Conservation (phyloP, 2,888 invertebrate genomes). For the Spatulosminthurus flaviceps region DNA sequence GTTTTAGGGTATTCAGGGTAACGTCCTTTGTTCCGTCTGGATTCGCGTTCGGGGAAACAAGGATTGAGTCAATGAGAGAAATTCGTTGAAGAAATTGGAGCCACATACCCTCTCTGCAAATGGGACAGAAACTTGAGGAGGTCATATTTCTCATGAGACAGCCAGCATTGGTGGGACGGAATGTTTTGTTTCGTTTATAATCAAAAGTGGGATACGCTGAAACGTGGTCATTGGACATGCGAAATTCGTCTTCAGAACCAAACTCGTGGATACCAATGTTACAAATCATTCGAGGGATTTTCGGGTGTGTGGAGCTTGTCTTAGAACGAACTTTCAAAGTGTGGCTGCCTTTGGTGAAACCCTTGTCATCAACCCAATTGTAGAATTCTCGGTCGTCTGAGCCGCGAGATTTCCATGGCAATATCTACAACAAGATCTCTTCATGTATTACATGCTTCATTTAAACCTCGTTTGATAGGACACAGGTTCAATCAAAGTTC, state of each 20-base stretch:
- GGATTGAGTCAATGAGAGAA: conserved; percentile 58
- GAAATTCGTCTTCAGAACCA: conserved; percentile 49
- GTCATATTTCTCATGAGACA: conserved; percentile 61
- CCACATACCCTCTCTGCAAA: conserved; percentile 62
- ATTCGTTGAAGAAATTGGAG: conserved; percentile 55
- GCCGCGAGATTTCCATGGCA: conserved; percentile 53
- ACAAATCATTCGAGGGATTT: conserved; percentile 48
- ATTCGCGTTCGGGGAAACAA: conserved; percentile 10
- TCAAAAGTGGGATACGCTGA: conserved; percentile 53
- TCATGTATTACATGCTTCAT: too few relatives aligned
- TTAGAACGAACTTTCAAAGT: conserved; percentile 48
- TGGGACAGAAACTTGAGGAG: conserved; percentile 52
- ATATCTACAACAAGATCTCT: conserved; percentile 22
- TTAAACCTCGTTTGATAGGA: too few relatives aligned
- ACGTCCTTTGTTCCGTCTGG: conserved; percentile 46
- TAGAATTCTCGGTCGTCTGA: conserved; percentile 55
- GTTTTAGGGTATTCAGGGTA: conserved; percentile 52
- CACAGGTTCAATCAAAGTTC: too few relatives aligned
- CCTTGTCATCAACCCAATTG: conserved; percentile 50
- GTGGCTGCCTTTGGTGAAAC: conserved; percentile 49
- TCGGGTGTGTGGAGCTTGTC: conserved; percentile 31
- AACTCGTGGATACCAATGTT: conserved; percentile 51
- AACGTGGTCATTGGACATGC: conserved; percentile 40
- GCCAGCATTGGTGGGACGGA: conserved; percentile 58
- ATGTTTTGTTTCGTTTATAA: conserved; percentile 35